Evolutionary conservation across 2,888 invertebrate genomes (phyloP), one percentile per base, ranked within the genome.

Genomic region (Hypselothyrea guttata): DNA sequence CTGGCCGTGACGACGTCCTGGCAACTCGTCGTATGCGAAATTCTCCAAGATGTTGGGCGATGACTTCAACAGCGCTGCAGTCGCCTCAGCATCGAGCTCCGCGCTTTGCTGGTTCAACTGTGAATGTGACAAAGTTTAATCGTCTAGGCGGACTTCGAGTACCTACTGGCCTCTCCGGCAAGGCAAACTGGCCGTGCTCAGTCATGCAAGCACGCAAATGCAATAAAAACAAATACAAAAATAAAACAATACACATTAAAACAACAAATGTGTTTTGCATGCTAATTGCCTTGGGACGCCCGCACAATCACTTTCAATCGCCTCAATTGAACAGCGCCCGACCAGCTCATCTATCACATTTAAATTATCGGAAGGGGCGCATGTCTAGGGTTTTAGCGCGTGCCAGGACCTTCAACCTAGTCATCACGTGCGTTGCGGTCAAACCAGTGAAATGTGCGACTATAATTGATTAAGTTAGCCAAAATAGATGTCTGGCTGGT

Each of bases 21-120:
- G 79, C 27, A 86, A 78, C 48, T 90, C 88, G 58, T 88, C 89
- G 86, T 89, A 90, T 5, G 84, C 71, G 47, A 88, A 89, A 68
- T 89, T 89, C 66, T 89, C 89, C 62, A 90, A 76, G 49, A 90
- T 90, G 49, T 90, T 89, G 0, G 90, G 90, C 22, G 90, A 89
- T 44, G 90, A 90, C 67, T 88, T 89, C 33, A 89, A 54, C 40
- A 89, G 63, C n/a, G 79, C 58, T 84, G 86, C 52, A 74, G 67
- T 71, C 71, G 88, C 75, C 79, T 79, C 75, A 56, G 77, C 57
- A 34, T 74, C 71, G 72, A 67, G 66, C 71, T 73, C 66, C 48
- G 54, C 57, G 41, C 51, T 45, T 53, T 40, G 71, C 59, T 71
- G 63, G 55, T 45, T 67, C 58, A 56, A 38, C 77, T 77, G 73